These are phyloP conservation scores for Lepisosteus osseus DNA, from an alignment of 2,113 vertebrate species.

Conservation along the genomic window DNA sequence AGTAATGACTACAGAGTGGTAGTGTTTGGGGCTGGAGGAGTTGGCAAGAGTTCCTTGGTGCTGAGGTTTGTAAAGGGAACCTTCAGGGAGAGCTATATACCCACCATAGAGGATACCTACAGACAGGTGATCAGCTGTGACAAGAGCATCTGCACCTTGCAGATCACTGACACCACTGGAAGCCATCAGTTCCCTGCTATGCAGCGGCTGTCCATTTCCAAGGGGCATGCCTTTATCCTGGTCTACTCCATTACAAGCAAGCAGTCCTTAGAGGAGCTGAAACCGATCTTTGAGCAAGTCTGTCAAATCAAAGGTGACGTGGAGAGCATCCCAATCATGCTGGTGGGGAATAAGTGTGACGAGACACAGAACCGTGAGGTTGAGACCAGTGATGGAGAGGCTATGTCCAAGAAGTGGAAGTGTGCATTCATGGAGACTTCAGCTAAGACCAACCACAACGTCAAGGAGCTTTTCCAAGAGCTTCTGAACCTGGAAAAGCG, in stretches of 20 bases:
- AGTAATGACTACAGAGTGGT: conserved; percentile 79
- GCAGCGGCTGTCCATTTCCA: conserved; percentile 78
- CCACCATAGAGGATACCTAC: conserved; percentile 78
- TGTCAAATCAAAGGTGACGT: conserved; percentile 78
- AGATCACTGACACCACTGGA: conserved; percentile 78
- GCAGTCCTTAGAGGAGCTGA: conserved; percentile 76
- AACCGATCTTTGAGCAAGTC: conserved; percentile 76
- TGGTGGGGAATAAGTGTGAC: conserved; percentile 77
- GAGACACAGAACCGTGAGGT: conserved; percentile 72
- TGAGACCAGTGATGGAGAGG: conserved; percentile 68
- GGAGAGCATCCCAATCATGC: conserved; percentile 76
- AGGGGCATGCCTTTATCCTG: conserved; percentile 77
- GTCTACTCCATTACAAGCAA: conserved; percentile 75
- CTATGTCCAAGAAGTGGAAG: conserved; percentile 72
- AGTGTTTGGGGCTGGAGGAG: conserved; percentile 76
- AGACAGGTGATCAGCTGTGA: conserved; percentile 80
- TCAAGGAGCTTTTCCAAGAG: conserved; percentile 78
- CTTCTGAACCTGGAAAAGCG: conserved; percentile 76
- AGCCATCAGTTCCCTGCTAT: conserved; percentile 81
- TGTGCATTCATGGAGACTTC: conserved; percentile 81
- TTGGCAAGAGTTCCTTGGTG: conserved; percentile 77
- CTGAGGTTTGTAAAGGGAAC: conserved; percentile 77
- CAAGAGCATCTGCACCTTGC: conserved; percentile 78
- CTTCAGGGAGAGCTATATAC: conserved; percentile 78
- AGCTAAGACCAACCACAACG: conserved; percentile 74